These are phyloP conservation scores for Sinocyclocheilus maitianheensis DNA, from an alignment of 2,113 vertebrate species.

Conservation along the genomic window DNA sequence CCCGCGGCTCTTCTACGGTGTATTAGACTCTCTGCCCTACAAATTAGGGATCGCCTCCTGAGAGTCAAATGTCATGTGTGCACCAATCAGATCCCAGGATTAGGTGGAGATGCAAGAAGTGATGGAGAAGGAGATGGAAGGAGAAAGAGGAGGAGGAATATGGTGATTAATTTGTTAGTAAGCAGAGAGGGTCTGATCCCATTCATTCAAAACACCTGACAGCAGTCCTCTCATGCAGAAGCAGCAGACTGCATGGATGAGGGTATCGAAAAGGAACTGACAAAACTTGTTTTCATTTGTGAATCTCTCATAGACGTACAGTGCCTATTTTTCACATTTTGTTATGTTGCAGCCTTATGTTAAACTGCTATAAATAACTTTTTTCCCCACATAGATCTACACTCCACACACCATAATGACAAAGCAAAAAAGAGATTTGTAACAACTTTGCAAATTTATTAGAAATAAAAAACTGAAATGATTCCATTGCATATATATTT, in stretches of 20 bases:
- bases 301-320: not conserved
- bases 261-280: not conserved
- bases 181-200: not conserved
- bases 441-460: no score
- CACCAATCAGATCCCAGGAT: constrained; percentile 72
- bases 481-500: no score
- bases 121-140: constrained; percentile 61
- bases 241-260: not conserved
- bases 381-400: no score
- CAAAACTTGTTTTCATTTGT: not conserved
- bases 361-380: no score
- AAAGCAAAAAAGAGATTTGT: no score
- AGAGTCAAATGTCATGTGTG: constrained; percentile 67
- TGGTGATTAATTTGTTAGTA: constrained; percentile 66
- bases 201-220: not conserved
- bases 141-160: constrained; percentile 57
- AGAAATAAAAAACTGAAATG: no score
- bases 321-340: no score
- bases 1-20: constrained; percentile 88
- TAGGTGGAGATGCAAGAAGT: constrained; percentile 58
- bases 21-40: constrained; percentile 92
- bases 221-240: not conserved
- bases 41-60: constrained; percentile 90
- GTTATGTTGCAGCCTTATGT: no score
- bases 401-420: no score